These are phyloP conservation scores for Amphimedon queenslandica DNA, from an alignment of 37 sponge, comb jelly and placozoan genomes.

Conservation along the genomic window DNA sequence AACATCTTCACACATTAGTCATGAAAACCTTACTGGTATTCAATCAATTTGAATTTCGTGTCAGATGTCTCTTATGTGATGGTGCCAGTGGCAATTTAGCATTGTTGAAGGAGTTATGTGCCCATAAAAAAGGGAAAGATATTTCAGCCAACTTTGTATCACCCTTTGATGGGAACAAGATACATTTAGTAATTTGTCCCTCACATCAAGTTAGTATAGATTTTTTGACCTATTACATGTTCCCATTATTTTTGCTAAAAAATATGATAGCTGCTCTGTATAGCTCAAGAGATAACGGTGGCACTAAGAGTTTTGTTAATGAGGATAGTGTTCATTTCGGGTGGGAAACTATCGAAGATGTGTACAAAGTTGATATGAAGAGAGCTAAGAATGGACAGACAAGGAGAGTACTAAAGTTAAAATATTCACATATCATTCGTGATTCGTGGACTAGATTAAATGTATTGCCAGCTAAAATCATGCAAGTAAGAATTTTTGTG, in stretches of 20 bases:
- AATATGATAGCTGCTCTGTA: conserved; percentile 22
- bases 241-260: conserved; percentile 3
- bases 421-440: conserved; percentile 3
- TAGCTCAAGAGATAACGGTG: conserved; percentile 4
- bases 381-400: neutral
- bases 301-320: conserved; percentile 5
- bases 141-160: neutral
- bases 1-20: conserved; percentile 3
- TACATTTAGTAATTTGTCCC: conserved; percentile 6
- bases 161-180: conserved; percentile 6
- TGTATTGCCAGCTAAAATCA: conserved; percentile 34
- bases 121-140: neutral
- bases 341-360: conserved; percentile 7
- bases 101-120: neutral
- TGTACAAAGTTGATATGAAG: neutral
- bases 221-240: neutral
- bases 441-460: conserved; percentile 21
- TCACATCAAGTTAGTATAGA: conserved; percentile 8
- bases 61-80: conserved; percentile 16
- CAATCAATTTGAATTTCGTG: conserved; percentile 1
- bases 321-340: neutral
- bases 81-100: conserved; percentile 21
- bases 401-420: conserved; percentile 9
- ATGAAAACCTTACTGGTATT: conserved; percentile 1
- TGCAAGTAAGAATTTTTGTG: conserved; percentile 26